A percentile compares a stretch with the other conserved stretches of the same genome.
Conservation (phyloP, 2,113 vertebrate species). For the Mustela lutreola region DNA sequence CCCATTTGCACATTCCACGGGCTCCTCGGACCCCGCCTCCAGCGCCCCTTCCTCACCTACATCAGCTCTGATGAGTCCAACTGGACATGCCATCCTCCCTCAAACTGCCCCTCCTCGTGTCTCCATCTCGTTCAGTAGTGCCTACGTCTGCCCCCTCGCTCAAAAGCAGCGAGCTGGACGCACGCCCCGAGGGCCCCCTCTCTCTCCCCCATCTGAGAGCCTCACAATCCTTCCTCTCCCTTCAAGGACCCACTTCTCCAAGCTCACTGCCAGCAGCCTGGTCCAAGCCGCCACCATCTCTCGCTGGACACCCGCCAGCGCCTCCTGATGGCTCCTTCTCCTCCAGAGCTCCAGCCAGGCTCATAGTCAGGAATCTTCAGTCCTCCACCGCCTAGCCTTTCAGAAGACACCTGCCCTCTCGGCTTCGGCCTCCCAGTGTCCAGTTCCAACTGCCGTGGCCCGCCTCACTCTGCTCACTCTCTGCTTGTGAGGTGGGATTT, state of each 20-base stretch:
- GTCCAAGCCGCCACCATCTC: conserved; percentile 59
- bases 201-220: conserved; percentile 10
- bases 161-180: not conserved
- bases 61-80: not conserved
- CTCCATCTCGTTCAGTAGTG: not conserved
- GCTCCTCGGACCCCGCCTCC: not conserved
- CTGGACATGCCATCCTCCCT: not conserved
- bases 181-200: not conserved
- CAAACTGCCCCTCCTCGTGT: not conserved
- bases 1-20: not conserved
- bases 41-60: too few relatives aligned
- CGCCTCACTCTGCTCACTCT: not conserved
- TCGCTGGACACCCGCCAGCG: conserved; percentile 28
- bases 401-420: not conserved
- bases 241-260: not conserved
- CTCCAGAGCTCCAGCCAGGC: conserved; percentile 18
- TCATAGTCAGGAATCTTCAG: not conserved
- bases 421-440: not conserved
- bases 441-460: not conserved
- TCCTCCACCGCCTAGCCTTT: not conserved
- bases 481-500: not conserved
- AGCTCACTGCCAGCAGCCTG: conserved; percentile 67
- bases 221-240: not conserved
- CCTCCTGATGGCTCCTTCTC: conserved; percentile 62
- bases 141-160: not conserved